Conservation (phyloP, 2,888 invertebrate genomes). For the Stenoptilia bipunctidactyla region DNA sequence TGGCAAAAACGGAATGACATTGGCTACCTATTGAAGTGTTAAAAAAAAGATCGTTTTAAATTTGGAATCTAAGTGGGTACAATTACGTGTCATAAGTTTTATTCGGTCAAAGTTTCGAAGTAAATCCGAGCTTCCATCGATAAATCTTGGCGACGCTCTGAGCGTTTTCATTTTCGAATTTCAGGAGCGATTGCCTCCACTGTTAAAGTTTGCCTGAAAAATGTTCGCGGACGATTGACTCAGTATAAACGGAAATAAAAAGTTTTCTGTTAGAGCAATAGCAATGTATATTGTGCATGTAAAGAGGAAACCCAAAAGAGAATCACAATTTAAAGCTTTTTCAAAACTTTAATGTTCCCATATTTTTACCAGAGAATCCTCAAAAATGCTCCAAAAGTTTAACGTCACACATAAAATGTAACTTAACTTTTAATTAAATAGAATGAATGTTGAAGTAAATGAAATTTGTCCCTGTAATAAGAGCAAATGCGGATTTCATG, state of each 20-base stretch:
- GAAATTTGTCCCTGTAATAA: slow-evolving; percentile 38
- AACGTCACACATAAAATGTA: slow-evolving; percentile 17
- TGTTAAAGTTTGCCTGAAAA: slow-evolving; percentile 72
- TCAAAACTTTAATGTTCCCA: slow-evolving; percentile 24
- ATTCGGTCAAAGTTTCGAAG: slow-evolving; percentile 66
- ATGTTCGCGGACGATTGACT: slow-evolving; percentile 70
- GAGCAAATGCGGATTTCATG: slow-evolving; percentile 44
- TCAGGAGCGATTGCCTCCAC: slow-evolving; percentile 70
- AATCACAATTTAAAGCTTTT: slow-evolving; percentile 50
- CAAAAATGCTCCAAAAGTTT: slow-evolving; percentile 13
- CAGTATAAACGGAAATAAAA: slow-evolving; percentile 70
- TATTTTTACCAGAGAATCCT: not conserved
- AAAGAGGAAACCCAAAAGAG: slow-evolving; percentile 44
- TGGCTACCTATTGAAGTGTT: slow-evolving; percentile 1
- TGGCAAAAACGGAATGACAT: not conserved
- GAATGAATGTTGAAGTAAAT: slow-evolving; percentile 27
- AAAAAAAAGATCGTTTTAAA: slow-evolving; percentile 9
- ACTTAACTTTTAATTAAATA: not conserved
- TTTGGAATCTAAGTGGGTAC: slow-evolving; percentile 43
- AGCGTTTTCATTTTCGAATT: slow-evolving; percentile 72
- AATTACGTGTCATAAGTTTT: slow-evolving; percentile 71
- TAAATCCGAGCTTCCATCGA: slow-evolving; percentile 70
- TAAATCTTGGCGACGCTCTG: slow-evolving; percentile 69
- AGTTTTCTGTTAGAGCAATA: slow-evolving; percentile 68
- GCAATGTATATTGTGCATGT: slow-evolving; percentile 59